Evolutionary conservation across 2,113 vertebrate genomes (phyloP), one percentile per base, ranked within the genome.

Genomic region (Galbula dea): DNA sequence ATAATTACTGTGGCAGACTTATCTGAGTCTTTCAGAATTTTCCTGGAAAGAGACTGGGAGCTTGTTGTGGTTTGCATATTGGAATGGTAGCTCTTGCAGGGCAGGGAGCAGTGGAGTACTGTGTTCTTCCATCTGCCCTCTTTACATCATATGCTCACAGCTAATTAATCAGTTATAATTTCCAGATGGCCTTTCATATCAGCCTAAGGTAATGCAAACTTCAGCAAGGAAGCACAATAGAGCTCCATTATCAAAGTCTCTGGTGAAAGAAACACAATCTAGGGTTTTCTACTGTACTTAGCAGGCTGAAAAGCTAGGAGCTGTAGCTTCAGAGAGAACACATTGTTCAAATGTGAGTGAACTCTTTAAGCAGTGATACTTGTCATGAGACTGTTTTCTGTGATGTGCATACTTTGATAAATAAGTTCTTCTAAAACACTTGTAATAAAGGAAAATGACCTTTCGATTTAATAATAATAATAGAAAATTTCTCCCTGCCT

Each of bases 161-260:
- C 88, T 96, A 90, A 92, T 95, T 93, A 93, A 84, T 90, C 68
- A 65, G 45, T 72, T 87, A 22, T 87, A 36, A 79, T 92, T 96
- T 95, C 90, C 94, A 96, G 77, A 93, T 96, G 86, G 94, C 89
- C 67, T 85, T 87, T 77, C 79, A 86, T 15, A 61, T 75, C 57
- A 49, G 73, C 95, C 92, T 75, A 39, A 76, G 81, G 90, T 89
- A 82, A 15, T 37, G 74, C 77, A 66, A 3, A 69, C 69, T 76
- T 73, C 69, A 72, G 34, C 71, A 80, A 39, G 62, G 29, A 65
- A 36, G 73, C 49, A 14, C 14, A 41, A 57, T 17, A 30, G 49
- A 80, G 8, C 41, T 85, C 34, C 27, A 3, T 34, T 66, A 43
- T 43, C 85, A 43, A 57, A 65, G 54, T n/a, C 66, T 83, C 66